Evolutionary conservation across 2,113 vertebrate species (phyloP), one percentile per base, ranked within the genome.

Genomic region (Anser brachyrhynchus): DNA sequence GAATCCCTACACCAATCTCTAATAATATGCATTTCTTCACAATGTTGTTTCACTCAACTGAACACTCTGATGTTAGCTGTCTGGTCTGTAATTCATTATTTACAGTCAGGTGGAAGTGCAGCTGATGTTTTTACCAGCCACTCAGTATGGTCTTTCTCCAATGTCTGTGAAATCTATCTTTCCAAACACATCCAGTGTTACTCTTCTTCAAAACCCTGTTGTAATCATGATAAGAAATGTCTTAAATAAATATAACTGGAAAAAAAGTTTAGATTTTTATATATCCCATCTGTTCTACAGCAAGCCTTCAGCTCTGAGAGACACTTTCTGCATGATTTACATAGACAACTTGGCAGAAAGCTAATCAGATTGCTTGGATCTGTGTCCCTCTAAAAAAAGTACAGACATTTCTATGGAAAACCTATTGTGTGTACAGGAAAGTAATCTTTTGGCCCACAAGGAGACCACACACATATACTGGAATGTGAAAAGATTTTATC

Each of bases 321-420:
- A 5, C 11, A 61, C 31, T 72, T 87, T 92, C 49, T 62, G 19
- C 44, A 73, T 52, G 37, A 87, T 66, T 90, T 79, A 86, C 28
- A 46, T 2, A 77, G 92, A 88, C 83, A 91, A 22, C 26, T 54
- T 94, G 94, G 84, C 95, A 92, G 58, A 89, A 71, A 95, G 61
- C 43, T 94, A 54, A 72, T 89, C 65, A 54, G 69, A 71, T 46
- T 85, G 26, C 52, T 94, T 81, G 72, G 70, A 87, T 91, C 31
- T 81, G 23, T 77, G 46, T 74, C 43, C 57, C 22, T 84, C 66
- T 41, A 65, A 67, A 74, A 21, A 28, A 67, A 58, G 43, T 26
- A 29, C 52, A 79, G 86, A 82, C 67, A 58, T 86, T 82, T 57
- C 37, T 80, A 23, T 69, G 37, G 72, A 90, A 95, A 93, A 70